A percentile compares a stretch with the other conserved stretches of the same genome.
Evolutionary conservation across 2,113 vertebrate genomes (phyloP).

Genomic region (Pogona vitticeps): DNA sequence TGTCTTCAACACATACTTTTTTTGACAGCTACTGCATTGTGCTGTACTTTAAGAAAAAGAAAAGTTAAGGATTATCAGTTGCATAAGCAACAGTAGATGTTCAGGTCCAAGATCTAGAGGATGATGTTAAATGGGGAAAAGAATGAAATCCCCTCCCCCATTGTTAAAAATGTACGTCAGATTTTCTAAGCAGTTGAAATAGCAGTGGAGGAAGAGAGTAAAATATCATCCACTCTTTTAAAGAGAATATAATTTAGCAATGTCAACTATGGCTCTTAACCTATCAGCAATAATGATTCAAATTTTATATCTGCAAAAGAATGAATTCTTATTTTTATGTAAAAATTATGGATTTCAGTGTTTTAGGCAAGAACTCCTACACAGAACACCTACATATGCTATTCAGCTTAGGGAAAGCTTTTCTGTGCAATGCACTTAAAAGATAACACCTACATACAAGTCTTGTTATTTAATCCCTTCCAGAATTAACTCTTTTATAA

Average conservation of each 20-base stretch:
- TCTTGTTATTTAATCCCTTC: constrained; percentile 16
- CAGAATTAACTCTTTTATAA: constrained; percentile 11
- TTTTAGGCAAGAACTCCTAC: constrained; percentile 13
- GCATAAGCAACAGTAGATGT: neutral
- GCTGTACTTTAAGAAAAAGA: neutral
- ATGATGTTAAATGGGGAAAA: neutral
- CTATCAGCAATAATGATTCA: constrained; percentile 35
- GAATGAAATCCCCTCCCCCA: neutral
- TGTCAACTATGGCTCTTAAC: constrained; percentile 30
- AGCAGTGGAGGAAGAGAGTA: neutral
- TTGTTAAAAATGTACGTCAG: constrained; percentile 6
- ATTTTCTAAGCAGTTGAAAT: constrained; percentile 10
- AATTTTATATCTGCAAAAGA: constrained; percentile 35
- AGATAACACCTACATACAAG: constrained; percentile 7
- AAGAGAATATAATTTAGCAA: constrained; percentile 14
- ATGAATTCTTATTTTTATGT: neutral
- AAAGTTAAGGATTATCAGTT: constrained; percentile 10
- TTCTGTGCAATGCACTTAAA: constrained; percentile 24
- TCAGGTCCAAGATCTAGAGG: neutral
- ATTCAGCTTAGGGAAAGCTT: neutral
- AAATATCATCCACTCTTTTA: constrained; percentile 1
- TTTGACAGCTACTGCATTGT: constrained; percentile 31
- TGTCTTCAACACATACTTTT: neutral
- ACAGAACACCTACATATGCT: constrained; percentile 8
- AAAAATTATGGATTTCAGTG: constrained; percentile 12